Conservation (phyloP, 2,888 invertebrate genomes). For the Spilarctia lutea region DNA sequence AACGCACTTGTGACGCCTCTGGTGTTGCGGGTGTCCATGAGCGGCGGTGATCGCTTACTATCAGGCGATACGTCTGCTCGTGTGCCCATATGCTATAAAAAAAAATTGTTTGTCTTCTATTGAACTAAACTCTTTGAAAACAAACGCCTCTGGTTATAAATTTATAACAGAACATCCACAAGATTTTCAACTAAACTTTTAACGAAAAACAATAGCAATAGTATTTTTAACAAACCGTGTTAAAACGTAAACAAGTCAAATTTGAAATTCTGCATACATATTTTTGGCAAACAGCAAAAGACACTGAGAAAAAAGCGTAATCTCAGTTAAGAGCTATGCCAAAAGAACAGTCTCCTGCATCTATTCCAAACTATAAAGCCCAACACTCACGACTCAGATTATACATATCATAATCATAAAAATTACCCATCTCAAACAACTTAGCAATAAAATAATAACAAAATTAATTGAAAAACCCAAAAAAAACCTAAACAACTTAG, state of each 20-base stretch:
- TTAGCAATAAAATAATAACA: constrained; percentile 11
- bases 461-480: constrained; percentile 15
- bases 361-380: not conserved
- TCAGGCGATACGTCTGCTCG: too few relatives aligned
- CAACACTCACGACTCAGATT: not conserved
- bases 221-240: not conserved
- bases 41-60: too few relatives aligned
- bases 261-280: too few relatives aligned
- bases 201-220: not conserved
- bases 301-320: not conserved
- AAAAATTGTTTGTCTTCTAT: not conserved
- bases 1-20: too few relatives aligned
- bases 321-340: not conserved
- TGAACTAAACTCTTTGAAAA: not conserved
- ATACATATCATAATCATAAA: constrained; percentile 4
- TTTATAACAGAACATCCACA: not conserved
- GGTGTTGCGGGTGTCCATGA: too few relatives aligned
- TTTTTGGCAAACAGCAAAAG: not conserved
- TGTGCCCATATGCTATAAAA: too few relatives aligned
- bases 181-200: not conserved
- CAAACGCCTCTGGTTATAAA: not conserved
- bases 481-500: constrained; percentile 15
- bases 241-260: not conserved
- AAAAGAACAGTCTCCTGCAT: not conserved
- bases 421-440: constrained; percentile 7